A percentile compares a stretch with the other conserved stretches of the same genome.
Conservation (phyloP, 2,113 vertebrate genomes). For the Pelvicachromis taeniatus region DNA sequence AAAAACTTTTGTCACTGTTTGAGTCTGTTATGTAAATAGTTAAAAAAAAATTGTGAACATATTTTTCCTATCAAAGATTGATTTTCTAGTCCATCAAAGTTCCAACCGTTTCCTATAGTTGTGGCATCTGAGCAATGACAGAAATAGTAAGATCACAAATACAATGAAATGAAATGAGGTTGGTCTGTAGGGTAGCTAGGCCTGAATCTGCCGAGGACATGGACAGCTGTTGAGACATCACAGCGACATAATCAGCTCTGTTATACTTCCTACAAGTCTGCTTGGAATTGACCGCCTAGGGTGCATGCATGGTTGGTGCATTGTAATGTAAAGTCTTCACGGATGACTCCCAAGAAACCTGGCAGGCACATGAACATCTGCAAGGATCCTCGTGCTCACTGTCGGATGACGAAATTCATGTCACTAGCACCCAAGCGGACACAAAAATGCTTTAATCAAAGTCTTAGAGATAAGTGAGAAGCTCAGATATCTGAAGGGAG, state of each 20-base stretch:
- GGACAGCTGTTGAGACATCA: background rate
- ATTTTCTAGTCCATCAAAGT: background rate
- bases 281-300: background rate
- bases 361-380: background rate
- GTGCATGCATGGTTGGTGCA: background rate
- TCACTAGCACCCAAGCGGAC: background rate
- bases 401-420: background rate
- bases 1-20: background rate
- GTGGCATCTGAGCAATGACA: background rate
- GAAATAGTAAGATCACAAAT: background rate
- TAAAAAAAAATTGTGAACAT: background rate
- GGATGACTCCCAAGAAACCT: background rate
- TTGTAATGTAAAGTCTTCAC: background rate
- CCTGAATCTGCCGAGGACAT: background rate
- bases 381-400: background rate
- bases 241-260: background rate
- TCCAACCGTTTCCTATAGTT: background rate
- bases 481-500: background rate
- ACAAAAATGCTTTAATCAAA: background rate
- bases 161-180: background rate
- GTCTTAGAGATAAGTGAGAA: background rate
- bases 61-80: background rate
- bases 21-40: background rate
- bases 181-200: background rate
- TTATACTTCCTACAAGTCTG: background rate